Conservation (phyloP, 2,113 vertebrate species). For the Datnioides undecimradiatus region DNA sequence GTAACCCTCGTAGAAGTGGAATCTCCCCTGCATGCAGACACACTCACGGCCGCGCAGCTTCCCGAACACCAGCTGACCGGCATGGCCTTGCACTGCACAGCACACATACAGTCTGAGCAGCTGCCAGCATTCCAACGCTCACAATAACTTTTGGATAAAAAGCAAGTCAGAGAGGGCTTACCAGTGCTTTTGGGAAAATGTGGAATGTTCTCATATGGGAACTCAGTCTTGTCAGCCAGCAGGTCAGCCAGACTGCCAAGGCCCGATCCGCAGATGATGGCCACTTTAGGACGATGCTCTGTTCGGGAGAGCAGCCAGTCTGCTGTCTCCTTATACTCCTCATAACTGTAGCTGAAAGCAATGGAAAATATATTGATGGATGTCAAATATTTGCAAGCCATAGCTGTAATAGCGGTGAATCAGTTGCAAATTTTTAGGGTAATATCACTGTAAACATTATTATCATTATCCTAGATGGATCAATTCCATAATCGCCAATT, state of each 20-base stretch:
- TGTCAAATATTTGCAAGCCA: background rate
- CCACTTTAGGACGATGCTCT: constrained; percentile 76
- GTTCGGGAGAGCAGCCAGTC: constrained; percentile 80
- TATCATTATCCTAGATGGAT: background rate
- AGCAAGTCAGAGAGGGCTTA: constrained; percentile 11
- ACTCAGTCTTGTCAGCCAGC: constrained; percentile 70
- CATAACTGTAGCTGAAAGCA: constrained; percentile 73
- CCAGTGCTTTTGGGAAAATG: constrained; percentile 84
- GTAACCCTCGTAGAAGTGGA: constrained; percentile 87
- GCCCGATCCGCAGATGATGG: constrained; percentile 89
- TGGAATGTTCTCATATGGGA: constrained; percentile 85
- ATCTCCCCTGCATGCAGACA: constrained; percentile 86
- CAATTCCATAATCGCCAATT: background rate
- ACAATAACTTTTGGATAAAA: background rate
- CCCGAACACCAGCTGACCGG: constrained; percentile 84
- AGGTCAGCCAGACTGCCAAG: constrained; percentile 84
- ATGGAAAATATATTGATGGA: background rate
- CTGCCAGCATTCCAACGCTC: background rate
- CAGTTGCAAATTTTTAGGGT: background rate
- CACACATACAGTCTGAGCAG: constrained; percentile 34
- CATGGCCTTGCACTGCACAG: constrained; percentile 80
- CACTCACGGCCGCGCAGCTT: constrained; percentile 76
- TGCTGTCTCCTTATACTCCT: constrained; percentile 81
- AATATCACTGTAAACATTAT: background rate
- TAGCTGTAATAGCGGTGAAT: background rate